Percentiles rank a stretch among this genome's conserved stretches.
These are phyloP conservation scores for Geodia barretti DNA, from an alignment of 37 sponge, comb jelly and placozoan genomes.

Conservation along the genomic window DNA sequence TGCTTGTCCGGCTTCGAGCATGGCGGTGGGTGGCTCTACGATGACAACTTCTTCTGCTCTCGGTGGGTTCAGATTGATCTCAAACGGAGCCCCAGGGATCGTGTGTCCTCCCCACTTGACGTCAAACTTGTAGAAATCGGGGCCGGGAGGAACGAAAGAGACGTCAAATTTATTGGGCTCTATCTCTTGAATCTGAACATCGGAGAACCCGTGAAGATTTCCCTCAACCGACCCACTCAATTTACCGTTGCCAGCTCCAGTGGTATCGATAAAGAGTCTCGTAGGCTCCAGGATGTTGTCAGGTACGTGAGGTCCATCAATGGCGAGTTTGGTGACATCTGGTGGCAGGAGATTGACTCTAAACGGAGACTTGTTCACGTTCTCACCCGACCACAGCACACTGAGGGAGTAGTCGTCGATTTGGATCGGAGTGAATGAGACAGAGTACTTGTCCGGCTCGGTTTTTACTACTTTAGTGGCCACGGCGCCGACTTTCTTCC, in stretches of 20 bases:
- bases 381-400: conserved; percentile 57
- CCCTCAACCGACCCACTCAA: conserved; percentile 44
- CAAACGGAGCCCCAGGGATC: conserved; percentile 69
- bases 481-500: conserved; percentile 49
- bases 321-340: conserved; percentile 42
- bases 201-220: conserved; percentile 17
- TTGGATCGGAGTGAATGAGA: conserved; percentile 42
- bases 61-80: conserved; percentile 32
- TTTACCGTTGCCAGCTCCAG: conserved; percentile 60
- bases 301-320: conserved; percentile 49
- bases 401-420: conserved; percentile 49
- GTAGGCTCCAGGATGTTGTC: conserved; percentile 17
- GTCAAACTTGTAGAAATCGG: conserved; percentile 50
- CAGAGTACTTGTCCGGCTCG: conserved; percentile 5
- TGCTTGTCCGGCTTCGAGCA: conserved; percentile 53
- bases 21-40: conserved; percentile 44
- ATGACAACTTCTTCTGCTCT: conserved; percentile 44
- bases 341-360: conserved; percentile 54
- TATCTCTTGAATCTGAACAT: conserved; percentile 24
- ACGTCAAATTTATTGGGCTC: conserved; percentile 39
- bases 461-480: conserved; percentile 20
- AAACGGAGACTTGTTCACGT: conserved; percentile 58
- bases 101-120: conserved; percentile 41
- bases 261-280: conserved; percentile 39
- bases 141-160: conserved; percentile 16